phyloP scores from a whole-genome alignment of 2,113 vertebrate genomes.

The Aphyosemion australe region DNA sequence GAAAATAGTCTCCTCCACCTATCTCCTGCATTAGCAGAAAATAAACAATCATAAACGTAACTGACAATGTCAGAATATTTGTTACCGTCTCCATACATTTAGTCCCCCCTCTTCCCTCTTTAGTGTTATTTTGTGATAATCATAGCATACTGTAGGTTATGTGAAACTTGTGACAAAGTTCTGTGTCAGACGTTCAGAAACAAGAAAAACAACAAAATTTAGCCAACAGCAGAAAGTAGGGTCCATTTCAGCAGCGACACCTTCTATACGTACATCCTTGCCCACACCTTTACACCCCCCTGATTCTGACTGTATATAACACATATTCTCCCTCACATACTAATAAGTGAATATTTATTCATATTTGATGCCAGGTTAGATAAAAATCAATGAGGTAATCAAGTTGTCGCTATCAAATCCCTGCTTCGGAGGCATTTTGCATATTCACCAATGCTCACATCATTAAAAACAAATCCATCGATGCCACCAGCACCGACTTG shows the following conservation, averaged over 20 bases:
- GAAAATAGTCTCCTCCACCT: no score
- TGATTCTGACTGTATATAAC: slow-evolving; percentile 20
- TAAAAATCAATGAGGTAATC: slow-evolving; percentile 82
- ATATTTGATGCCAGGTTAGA: slow-evolving; percentile 75
- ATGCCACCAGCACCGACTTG: slow-evolving; percentile 76
- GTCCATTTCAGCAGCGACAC: background rate
- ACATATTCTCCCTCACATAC: slow-evolving; percentile 49
- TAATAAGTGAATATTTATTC: slow-evolving; percentile 77
- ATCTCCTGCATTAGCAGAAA: no score
- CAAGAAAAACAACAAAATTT: no score
- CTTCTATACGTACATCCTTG: slow-evolving; percentile 20
- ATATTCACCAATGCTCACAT: slow-evolving; percentile 85
- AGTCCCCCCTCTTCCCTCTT: no score
- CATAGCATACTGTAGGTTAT: no score
- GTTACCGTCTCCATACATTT: no score
- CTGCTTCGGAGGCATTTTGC: slow-evolving; percentile 69
- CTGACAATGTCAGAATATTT: no score
- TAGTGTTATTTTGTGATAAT: no score
- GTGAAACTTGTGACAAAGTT: no score
- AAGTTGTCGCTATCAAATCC: slow-evolving; percentile 60
- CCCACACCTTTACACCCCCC: slow-evolving; percentile 13
- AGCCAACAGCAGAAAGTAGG: background rate
- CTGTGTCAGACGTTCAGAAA: no score
- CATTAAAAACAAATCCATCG: slow-evolving; percentile 92
- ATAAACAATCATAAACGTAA: no score